A percentile compares a stretch with the other conserved stretches of the same genome.
These are phyloP conservation scores for Drosophila sproati DNA, from an alignment of 1,140 invertebrate species.

Conservation along the genomic window DNA sequence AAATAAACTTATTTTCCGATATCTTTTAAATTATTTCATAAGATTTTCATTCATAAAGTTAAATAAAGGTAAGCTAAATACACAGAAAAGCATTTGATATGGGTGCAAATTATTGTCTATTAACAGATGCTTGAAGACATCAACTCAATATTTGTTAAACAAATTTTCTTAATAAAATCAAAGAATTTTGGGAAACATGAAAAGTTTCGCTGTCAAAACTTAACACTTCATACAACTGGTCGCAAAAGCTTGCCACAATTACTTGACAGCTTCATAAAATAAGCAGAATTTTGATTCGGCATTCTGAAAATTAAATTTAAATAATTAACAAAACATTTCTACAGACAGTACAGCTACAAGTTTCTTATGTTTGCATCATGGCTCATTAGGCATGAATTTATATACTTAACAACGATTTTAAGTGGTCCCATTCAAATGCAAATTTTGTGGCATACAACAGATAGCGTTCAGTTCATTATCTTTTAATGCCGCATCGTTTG, in stretches of 20 bases:
- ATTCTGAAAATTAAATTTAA: slow-evolving; percentile 3
- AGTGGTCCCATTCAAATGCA: slow-evolving; percentile 58
- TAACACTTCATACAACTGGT: no score
- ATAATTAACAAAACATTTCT: slow-evolving; percentile 1
- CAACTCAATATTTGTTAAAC: no score
- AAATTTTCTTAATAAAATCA: no score
- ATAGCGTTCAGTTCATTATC: slow-evolving; percentile 64
- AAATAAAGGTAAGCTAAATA: no score
- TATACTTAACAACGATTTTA: slow-evolving; percentile 42
- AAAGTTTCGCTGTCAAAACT: no score
- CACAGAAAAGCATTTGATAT: no score
- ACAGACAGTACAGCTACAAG: not conserved
- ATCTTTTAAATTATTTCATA: no score
- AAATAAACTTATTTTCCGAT: no score
- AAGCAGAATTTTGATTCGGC: not conserved
- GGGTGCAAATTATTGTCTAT: no score
- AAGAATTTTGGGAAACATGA: no score
- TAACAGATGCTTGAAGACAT: no score
- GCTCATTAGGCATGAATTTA: slow-evolving; percentile 42
- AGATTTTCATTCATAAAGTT: no score
- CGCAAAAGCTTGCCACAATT: not conserved
- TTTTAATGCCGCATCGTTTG: slow-evolving; percentile 64
- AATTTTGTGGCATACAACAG: slow-evolving; percentile 41
- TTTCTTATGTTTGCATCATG: slow-evolving; percentile 8
- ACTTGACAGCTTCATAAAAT: not conserved